Evolutionary conservation across 2,797 vertebrate genomes (phyloP).

Genomic region (Premnoplex brunnescens): DNA sequence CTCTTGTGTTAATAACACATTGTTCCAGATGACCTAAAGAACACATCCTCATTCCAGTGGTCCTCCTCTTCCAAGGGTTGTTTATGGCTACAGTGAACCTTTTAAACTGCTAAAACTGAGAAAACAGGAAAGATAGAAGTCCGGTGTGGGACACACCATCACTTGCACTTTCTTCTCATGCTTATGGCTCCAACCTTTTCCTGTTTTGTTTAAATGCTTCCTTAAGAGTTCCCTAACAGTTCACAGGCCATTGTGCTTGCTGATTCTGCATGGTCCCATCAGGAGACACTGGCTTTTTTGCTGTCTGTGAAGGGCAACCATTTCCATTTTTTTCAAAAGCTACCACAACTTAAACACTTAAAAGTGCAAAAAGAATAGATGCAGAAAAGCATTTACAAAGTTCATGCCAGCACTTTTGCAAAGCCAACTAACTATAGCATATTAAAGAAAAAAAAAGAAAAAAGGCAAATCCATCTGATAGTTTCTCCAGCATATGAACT

Average conservation of each 20-base stretch:
- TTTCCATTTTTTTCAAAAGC: constrained; percentile 5
- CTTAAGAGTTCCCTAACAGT: constrained; percentile 30
- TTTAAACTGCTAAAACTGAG: neutral
- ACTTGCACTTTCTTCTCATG: constrained; percentile 51
- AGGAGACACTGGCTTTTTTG: neutral
- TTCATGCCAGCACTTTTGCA: neutral
- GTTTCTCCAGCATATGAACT: neutral
- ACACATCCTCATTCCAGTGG: neutral
- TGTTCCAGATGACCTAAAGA: neutral
- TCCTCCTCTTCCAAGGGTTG: neutral
- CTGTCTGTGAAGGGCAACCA: neutral
- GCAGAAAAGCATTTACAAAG: neutral
- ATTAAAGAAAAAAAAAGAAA: neutral
- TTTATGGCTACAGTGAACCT: neutral
- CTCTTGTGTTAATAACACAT: neutral
- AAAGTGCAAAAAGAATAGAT: neutral
- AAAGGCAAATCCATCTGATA: neutral
- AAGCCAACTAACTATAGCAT: neutral
- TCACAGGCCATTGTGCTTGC: constrained; percentile 5
- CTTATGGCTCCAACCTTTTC: constrained; percentile 3
- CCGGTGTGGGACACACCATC: neutral
- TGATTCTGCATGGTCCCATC: neutral
- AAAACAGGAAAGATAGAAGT: constrained; percentile 31
- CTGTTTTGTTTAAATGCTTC: constrained; percentile 47
- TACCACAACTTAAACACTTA: neutral